These are phyloP conservation scores for Drosophila asahinai DNA, from an alignment of 1,140 invertebrate species.

Conservation along the genomic window DNA sequence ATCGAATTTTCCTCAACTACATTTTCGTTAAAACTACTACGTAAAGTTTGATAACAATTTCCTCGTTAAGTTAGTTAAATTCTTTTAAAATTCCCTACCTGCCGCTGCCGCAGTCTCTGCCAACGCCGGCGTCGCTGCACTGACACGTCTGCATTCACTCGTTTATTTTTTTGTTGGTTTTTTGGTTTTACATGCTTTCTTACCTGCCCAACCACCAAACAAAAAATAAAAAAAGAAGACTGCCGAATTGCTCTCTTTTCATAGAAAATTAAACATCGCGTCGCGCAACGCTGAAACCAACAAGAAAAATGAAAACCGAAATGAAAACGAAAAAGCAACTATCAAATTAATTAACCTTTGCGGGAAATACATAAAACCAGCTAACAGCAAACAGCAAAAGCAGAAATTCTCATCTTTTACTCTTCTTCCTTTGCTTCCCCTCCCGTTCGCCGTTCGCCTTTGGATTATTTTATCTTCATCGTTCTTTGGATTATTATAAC, in stretches of 20 bases:
- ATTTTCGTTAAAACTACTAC: constrained; percentile 1
- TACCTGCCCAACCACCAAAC: constrained; percentile 58
- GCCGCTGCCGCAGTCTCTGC: constrained; percentile 19
- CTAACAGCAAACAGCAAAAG: constrained; percentile 18
- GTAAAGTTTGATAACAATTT: constrained; percentile 20
- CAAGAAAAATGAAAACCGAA: constrained; percentile 18
- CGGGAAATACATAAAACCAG: constrained; percentile 49
- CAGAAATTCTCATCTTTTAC: constrained; percentile 47
- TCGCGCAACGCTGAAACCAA: constrained; percentile 34
- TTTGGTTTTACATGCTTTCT: constrained; percentile 42
- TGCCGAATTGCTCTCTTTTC: constrained; percentile 60
- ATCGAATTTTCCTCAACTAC: constrained; percentile 34
- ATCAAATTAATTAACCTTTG: constrained; percentile 73
- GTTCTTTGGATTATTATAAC: constrained; percentile 54
- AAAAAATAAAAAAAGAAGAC: constrained; percentile 21
- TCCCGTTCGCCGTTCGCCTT: constrained; percentile 9
- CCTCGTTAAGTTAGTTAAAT: constrained; percentile 8
- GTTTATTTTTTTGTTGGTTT: constrained; percentile 16
- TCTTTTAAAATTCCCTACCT: constrained; percentile 6
- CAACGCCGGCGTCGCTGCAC: constrained; percentile 22
- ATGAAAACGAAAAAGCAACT: constrained; percentile 54
- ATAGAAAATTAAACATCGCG: constrained; percentile 58
- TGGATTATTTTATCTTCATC: constrained; percentile 51
- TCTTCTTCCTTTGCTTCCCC: constrained; percentile 33
- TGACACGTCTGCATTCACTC: constrained; percentile 49